These are phyloP conservation scores for Caenorhabditis plicata DNA, from an alignment of 2,888 invertebrate species.

Conservation along the genomic window DNA sequence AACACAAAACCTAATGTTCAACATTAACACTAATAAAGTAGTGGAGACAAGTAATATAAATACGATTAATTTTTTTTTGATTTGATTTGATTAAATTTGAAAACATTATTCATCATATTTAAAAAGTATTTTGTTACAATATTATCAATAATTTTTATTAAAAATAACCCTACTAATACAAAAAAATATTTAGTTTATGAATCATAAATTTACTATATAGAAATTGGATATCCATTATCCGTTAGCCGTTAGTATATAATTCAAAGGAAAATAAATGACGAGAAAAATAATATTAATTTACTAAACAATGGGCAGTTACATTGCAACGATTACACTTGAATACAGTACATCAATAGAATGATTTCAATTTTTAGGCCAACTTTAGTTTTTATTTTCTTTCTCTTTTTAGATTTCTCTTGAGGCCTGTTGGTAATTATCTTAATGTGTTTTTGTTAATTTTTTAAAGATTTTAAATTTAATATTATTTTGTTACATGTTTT, in stretches of 20 bases:
- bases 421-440: no score
- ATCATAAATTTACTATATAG: no score
- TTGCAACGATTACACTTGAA: conserved; percentile 7
- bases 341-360: conserved; percentile 11
- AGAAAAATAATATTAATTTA: conserved; percentile 12
- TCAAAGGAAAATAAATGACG: background rate
- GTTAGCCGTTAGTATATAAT: no score
- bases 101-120: background rate
- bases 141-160: background rate
- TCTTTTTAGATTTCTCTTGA: background rate
- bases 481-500: background rate
- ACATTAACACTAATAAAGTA: no score
- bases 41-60: no score
- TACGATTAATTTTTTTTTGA: conserved; percentile 1
- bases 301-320: conserved; percentile 12
- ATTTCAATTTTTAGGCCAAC: conserved; percentile 16
- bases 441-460: background rate
- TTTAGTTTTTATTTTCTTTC: conserved; percentile 9
- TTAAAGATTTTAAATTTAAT: background rate
- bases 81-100: background rate
- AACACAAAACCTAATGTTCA: no score
- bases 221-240: no score
- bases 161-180: no score
- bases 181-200: conserved; percentile 1
- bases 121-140: conserved; percentile 1